These are phyloP conservation scores for Parauchenoglanis ngamensis DNA, from an alignment of 2,797 vertebrate genomes.

Conservation along the genomic window DNA sequence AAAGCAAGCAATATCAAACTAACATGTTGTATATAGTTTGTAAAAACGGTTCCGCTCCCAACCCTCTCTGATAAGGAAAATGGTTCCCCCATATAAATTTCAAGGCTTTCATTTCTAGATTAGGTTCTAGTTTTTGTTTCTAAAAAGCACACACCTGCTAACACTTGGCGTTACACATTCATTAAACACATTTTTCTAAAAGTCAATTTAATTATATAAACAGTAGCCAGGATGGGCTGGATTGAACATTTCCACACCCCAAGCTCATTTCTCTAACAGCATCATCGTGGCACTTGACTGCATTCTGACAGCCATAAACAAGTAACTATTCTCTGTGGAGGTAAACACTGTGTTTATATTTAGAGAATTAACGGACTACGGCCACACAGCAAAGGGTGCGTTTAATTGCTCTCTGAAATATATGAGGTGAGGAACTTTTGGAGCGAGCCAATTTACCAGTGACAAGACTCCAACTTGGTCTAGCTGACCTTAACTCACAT, in stretches of 20 bases:
- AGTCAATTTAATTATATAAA: background rate
- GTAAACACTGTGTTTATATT: constrained; percentile 35
- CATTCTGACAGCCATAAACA: constrained; percentile 39
- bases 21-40: background rate
- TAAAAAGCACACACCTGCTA: background rate
- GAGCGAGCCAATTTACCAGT: constrained; percentile 68
- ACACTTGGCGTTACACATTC: background rate
- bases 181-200: background rate
- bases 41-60: background rate
- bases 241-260: background rate
- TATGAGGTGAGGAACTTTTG: constrained; percentile 7
- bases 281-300: background rate
- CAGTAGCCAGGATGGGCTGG: background rate
- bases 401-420: constrained; percentile 23
- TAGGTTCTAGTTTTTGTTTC: background rate
- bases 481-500: constrained; percentile 59
- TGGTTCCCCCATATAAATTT: no score
- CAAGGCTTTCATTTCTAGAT: background rate
- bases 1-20: background rate
- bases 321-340: constrained; percentile 2
- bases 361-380: background rate
- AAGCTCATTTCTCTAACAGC: background rate
- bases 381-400: background rate
- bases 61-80: background rate
- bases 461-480: constrained; percentile 56